Percentiles rank a stretch among this genome's conserved stretches.
Conservation (phyloP, 1,140 invertebrate genomes). For the Tetramorium parvispinum region DNA sequence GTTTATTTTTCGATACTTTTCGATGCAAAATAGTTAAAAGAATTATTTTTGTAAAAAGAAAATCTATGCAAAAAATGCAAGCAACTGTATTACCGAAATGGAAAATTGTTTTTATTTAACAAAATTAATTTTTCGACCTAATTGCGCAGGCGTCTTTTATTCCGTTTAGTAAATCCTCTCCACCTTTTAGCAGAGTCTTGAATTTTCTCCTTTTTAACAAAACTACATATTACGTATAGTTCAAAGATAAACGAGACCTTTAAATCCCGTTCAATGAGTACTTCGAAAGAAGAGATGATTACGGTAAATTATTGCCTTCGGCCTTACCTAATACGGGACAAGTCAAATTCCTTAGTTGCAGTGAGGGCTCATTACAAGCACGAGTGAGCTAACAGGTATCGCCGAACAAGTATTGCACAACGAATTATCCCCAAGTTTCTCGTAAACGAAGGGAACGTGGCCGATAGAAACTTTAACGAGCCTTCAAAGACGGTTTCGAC, state of each 20-base stretch:
- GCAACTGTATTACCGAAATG: neutral
- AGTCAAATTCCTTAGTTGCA: constrained; percentile 16
- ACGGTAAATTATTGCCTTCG: neutral
- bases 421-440: neutral
- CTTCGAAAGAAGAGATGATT: constrained; percentile 27
- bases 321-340: constrained; percentile 1
- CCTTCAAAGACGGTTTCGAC: neutral
- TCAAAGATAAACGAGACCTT: constrained; percentile 27
- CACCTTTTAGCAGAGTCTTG: neutral
- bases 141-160: neutral
- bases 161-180: no score
- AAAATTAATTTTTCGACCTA: neutral
- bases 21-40: neutral
- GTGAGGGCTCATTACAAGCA: neutral
- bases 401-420: constrained; percentile 6
- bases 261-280: neutral
- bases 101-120: neutral
- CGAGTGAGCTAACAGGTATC: neutral
- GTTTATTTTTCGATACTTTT: neutral
- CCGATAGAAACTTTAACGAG: neutral
- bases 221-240: constrained; percentile 3
- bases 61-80: neutral
- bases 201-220: neutral
- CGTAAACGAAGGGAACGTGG: neutral
- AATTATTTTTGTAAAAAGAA: neutral